These are phyloP conservation scores for Zophobas atratus DNA, from an alignment of 1,140 invertebrate species.

Conservation along the genomic window DNA sequence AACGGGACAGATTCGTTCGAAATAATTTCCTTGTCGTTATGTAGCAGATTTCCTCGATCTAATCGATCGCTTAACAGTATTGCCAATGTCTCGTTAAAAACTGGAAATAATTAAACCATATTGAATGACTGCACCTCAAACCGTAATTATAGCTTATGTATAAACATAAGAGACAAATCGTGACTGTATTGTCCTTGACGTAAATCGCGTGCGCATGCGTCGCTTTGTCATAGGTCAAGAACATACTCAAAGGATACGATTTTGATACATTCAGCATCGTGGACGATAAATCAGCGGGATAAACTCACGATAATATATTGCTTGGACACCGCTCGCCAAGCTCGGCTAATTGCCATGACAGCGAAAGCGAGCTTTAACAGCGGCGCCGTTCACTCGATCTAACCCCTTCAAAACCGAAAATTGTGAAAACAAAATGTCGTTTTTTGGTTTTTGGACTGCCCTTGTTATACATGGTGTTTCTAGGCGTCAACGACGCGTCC, in stretches of 20 bases:
- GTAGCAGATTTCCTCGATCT: constrained; percentile 2
- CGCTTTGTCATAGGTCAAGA: constrained; percentile 45
- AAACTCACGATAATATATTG: constrained; percentile 17
- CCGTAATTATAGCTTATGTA: constrained; percentile 15
- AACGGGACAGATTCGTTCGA: constrained; percentile 15
- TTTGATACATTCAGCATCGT: constrained; percentile 31
- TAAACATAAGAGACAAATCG: neutral
- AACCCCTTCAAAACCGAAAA: too few species aligned
- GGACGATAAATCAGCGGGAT: constrained; percentile 31
- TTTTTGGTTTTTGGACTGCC: too few species aligned
- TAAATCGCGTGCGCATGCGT: constrained; percentile 35
- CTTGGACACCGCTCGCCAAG: constrained; percentile 8
- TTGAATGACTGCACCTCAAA: constrained; percentile 23
- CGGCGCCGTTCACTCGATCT: neutral
- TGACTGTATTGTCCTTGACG: constrained; percentile 47
- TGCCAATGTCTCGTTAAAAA: constrained; percentile 9
- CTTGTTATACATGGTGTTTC: too few species aligned
- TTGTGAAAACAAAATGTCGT: too few species aligned
- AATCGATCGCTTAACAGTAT: constrained; percentile 19
- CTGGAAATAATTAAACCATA: constrained; percentile 12
- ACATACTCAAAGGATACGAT: constrained; percentile 38
- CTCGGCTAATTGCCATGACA: constrained; percentile 13
- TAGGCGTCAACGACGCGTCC: constrained; percentile 17
- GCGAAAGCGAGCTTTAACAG: neutral
- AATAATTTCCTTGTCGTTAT: constrained; percentile 32